Evolutionary conservation across 2,888 invertebrate genomes (phyloP).

Genomic region (Chalcis sispes): DNA sequence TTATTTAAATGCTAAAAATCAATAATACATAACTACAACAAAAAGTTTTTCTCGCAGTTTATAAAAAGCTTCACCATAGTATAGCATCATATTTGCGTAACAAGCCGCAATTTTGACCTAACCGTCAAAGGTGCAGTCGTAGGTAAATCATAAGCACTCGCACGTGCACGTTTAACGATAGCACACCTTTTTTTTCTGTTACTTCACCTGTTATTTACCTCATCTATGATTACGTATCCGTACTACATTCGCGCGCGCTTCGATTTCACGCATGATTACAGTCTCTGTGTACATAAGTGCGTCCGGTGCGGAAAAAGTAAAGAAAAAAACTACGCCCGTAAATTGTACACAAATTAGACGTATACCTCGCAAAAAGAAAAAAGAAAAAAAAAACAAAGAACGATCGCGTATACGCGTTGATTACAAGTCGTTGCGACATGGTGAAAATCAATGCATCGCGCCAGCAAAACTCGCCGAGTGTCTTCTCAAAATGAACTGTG

Average conservation of each 20-base stretch:
- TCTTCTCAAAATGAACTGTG: neutral
- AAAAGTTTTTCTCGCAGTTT: too few relatives aligned
- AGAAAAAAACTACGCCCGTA: constrained; percentile 5
- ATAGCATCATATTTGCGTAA: neutral
- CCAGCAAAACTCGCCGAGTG: too few relatives aligned
- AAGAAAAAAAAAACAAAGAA: too few relatives aligned
- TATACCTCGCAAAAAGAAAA: neutral
- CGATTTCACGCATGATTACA: constrained; percentile 28
- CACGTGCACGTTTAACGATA: neutral
- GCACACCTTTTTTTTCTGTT: constrained; percentile 1
- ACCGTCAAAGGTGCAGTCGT: too few relatives aligned
- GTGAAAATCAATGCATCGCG: too few relatives aligned
- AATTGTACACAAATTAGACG: constrained; percentile 25
- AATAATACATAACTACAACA: too few relatives aligned
- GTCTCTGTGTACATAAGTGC: neutral
- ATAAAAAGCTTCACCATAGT: too few relatives aligned
- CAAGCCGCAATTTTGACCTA: neutral
- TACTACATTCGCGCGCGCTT: constrained; percentile 12
- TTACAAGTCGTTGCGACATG: too few relatives aligned
- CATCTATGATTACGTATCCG: constrained; percentile 32
- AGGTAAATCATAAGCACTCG: too few relatives aligned
- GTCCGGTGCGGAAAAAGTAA: neutral
- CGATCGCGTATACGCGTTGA: too few relatives aligned
- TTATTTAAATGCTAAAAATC: too few relatives aligned
- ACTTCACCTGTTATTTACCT: constrained; percentile 25